Evolutionary conservation across 37 sponge, comb jelly and placozoan species (phyloP).

Genomic region (Oopsacas minuta): DNA sequence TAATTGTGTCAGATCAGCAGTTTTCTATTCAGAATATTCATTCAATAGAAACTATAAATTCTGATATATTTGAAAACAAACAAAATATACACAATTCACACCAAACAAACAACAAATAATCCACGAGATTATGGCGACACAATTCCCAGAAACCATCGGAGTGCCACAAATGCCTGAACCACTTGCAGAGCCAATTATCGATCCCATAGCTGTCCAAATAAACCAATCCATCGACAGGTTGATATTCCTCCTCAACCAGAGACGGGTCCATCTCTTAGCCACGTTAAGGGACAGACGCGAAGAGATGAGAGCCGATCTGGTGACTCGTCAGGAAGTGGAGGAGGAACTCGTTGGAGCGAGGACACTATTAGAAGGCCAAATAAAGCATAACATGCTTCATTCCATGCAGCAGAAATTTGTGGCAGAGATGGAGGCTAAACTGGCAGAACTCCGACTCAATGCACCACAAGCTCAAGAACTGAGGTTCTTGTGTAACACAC

Average conservation of each 20-base stretch:
- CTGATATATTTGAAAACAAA: too few species aligned
- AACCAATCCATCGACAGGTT: constrained; percentile 8
- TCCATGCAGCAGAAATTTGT: neutral
- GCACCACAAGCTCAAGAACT: neutral
- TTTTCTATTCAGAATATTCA: too few species aligned
- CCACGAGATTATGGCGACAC: neutral
- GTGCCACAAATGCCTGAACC: too few species aligned
- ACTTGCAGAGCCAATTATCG: neutral
- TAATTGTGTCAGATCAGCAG: too few species aligned
- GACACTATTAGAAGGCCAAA: neutral
- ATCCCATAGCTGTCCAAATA: neutral
- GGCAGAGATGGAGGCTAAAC: neutral
- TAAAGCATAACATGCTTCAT: neutral
- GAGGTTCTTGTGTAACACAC: neutral
- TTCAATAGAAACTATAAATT: too few species aligned
- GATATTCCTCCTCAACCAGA: neutral
- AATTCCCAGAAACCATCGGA: too few species aligned
- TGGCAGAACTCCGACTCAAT: neutral
- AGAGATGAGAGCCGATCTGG: neutral
- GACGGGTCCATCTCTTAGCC: neutral
- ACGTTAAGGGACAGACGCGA: neutral
- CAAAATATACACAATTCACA: too few species aligned
- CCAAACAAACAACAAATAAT: too few species aligned
- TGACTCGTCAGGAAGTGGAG: neutral
- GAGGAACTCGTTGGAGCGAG: neutral